Evolutionary conservation across 1,140 invertebrate species (phyloP).

Genomic region (Scaptomyza montana): DNA sequence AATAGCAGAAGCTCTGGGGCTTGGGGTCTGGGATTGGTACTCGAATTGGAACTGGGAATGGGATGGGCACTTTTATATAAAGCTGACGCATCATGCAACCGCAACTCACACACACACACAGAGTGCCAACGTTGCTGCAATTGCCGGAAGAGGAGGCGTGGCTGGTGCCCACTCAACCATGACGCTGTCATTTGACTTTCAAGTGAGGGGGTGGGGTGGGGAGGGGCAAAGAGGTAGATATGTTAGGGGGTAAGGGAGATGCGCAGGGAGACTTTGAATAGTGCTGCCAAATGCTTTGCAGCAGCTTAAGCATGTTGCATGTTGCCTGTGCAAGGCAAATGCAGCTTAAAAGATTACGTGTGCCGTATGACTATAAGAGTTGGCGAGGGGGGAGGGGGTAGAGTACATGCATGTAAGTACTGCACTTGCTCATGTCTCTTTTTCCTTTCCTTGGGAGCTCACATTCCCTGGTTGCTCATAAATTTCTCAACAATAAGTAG

Average conservation of each 20-base stretch:
- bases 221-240: not conserved
- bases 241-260: not conserved
- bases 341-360: slow-evolving; percentile 80
- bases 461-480: slow-evolving; percentile 36
- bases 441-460: not conserved
- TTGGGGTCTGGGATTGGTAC: not conserved
- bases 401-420: slow-evolving; percentile 46
- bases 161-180: slow-evolving; percentile 36
- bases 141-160: slow-evolving; percentile 9
- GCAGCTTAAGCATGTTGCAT: slow-evolving; percentile 79
- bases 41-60: slow-evolving; percentile 1
- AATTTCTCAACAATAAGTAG: slow-evolving; percentile 68
- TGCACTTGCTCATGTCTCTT: slow-evolving; percentile 24
- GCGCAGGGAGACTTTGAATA: not conserved
- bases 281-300: slow-evolving; percentile 65
- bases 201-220: not conserved
- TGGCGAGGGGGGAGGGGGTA: not conserved
- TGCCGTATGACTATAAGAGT: slow-evolving; percentile 13
- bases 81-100: slow-evolving; percentile 73
- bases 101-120: slow-evolving; percentile 24
- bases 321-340: slow-evolving; percentile 71
- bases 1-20: slow-evolving; percentile 24
- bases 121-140: slow-evolving; percentile 42
- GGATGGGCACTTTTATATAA: slow-evolving; percentile 64
- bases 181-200: slow-evolving; percentile 74